These are phyloP conservation scores for Lasioglossum morio DNA, from an alignment of 2,888 invertebrate species.

Conservation along the genomic window DNA sequence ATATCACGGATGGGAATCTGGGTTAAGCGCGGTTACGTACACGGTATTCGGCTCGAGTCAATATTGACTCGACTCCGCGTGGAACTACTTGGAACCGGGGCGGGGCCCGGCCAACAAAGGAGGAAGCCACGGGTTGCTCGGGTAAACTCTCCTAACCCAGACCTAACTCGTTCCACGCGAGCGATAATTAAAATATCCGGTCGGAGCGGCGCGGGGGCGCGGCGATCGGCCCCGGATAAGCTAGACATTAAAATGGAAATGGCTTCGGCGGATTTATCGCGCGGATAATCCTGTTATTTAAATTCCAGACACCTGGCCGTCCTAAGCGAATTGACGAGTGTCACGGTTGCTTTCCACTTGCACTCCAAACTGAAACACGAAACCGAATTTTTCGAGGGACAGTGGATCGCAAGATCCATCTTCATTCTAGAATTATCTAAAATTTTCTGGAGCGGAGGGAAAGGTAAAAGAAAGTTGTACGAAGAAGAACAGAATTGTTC, in stretches of 20 bases:
- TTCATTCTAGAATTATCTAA: background rate
- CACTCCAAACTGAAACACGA: background rate
- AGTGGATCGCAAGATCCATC: too few species aligned
- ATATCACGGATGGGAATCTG: conserved; percentile 39
- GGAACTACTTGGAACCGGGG: conserved; percentile 25
- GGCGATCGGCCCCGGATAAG: conserved; percentile 24
- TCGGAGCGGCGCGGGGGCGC: background rate
- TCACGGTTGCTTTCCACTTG: background rate
- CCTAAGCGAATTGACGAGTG: background rate
- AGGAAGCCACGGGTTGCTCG: background rate
- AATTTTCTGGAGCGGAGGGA: too few species aligned
- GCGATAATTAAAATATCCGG: conserved; percentile 34
- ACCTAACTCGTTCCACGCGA: background rate
- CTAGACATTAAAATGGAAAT: conserved; percentile 33
- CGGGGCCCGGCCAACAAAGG: conserved; percentile 21
- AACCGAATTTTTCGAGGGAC: background rate
- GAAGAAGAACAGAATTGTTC: background rate
- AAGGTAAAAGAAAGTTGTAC: background rate
- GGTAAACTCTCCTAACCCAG: background rate
- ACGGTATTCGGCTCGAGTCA: conserved; percentile 42
- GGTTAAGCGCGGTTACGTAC: conserved; percentile 54
- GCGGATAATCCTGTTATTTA: conserved; percentile 10
- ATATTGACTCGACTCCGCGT: conserved; percentile 55
- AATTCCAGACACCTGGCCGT: conserved; percentile 6
- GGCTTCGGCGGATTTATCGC: conserved; percentile 32